Evolutionary conservation across 2,888 invertebrate species (phyloP).

Genomic region (Leptarthrus brevirostris): DNA sequence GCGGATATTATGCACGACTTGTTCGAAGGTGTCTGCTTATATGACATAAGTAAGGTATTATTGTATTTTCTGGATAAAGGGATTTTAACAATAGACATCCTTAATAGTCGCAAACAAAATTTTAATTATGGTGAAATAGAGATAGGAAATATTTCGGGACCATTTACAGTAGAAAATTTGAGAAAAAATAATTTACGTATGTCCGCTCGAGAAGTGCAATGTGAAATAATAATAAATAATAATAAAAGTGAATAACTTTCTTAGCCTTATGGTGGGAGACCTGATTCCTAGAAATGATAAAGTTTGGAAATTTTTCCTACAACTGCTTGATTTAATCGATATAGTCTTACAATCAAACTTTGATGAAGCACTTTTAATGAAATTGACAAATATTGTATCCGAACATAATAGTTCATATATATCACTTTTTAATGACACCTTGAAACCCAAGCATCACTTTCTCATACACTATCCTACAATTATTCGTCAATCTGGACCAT

Average conservation of each 20-base stretch:
- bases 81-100: slow-evolving; percentile 49
- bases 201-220: slow-evolving; percentile 54
- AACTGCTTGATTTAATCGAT: slow-evolving; percentile 46
- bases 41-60: slow-evolving; percentile 41
- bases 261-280: slow-evolving; percentile 49
- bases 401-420: neutral
- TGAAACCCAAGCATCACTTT: slow-evolving; percentile 44
- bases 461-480: slow-evolving; percentile 16
- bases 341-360: neutral
- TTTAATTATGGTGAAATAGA: slow-evolving; percentile 54
- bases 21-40: slow-evolving; percentile 47
- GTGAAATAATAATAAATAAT: too few relatives aligned
- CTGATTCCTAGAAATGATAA: slow-evolving; percentile 40
- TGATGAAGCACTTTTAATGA: neutral
- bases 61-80: slow-evolving; percentile 44
- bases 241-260: too few relatives aligned
- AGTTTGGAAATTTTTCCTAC: slow-evolving; percentile 48
- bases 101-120: slow-evolving; percentile 50
- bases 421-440: slow-evolving; percentile 22
- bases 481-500: neutral
- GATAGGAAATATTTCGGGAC: slow-evolving; percentile 47
- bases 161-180: too few relatives aligned
- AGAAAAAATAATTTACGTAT: slow-evolving; percentile 46
- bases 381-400: neutral
- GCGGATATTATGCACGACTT: slow-evolving; percentile 53